phyloP scores from a whole-genome alignment of 2,888 invertebrate genomes.

The Formica aserva region DNA sequence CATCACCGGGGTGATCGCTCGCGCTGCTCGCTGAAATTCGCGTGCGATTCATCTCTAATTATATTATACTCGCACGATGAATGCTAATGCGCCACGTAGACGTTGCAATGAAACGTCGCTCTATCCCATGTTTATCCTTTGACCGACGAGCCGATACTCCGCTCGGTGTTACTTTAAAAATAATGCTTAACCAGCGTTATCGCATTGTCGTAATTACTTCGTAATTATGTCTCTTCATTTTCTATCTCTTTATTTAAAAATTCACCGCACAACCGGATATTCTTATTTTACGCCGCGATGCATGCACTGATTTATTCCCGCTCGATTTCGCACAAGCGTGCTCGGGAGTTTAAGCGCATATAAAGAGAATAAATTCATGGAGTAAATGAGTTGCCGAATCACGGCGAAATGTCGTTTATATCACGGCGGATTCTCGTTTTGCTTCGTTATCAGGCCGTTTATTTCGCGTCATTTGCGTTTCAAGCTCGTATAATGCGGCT shows the following conservation, averaged over 20 bases:
- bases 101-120: neutral
- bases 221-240: neutral
- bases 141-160: neutral
- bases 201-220: conserved; percentile 2
- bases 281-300: conserved; percentile 34
- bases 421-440: conserved; percentile 46
- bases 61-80: conserved; percentile 62
- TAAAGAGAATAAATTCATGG: conserved; percentile 45
- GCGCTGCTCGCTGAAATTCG: conserved; percentile 62
- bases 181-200: conserved; percentile 17
- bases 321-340: conserved; percentile 31
- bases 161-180: conserved; percentile 11
- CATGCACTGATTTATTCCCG: neutral
- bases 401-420: conserved; percentile 45
- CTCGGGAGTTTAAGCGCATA: conserved; percentile 21
- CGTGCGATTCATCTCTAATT: conserved; percentile 68
- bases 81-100: conserved; percentile 42
- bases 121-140: conserved; percentile 15
- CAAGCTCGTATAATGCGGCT: conserved; percentile 21
- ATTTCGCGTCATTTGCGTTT: conserved; percentile 32
- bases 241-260: neutral
- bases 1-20: conserved; percentile 58
- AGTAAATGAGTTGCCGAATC: conserved; percentile 49
- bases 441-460: conserved; percentile 46
- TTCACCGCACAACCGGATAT: neutral